Evolutionary conservation across 2,888 invertebrate genomes (phyloP), one percentile per base, ranked within the genome.

Genomic region (Clitarchus hookeri): DNA sequence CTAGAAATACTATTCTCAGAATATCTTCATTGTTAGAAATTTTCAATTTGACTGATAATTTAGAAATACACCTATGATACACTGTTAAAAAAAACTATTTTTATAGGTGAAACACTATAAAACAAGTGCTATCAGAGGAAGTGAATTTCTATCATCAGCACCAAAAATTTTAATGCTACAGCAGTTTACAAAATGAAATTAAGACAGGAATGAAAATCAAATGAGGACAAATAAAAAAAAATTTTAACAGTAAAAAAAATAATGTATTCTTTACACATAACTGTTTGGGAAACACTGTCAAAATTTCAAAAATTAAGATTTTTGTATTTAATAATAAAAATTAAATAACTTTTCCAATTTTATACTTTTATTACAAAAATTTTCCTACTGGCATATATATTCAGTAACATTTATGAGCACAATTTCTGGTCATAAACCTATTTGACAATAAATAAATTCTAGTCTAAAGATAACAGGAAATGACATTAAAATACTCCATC

Each of bases 401-500:
- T 65, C 16, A 65, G 23, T n/a, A 65, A 87, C 85, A 87, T 87
- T 87, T 85, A 87, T 87, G 87, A 84, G 65, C 65, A 65, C 65
- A 65, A 65, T 65, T 65, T 65, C 65, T 65, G 65, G 65, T 65
- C 65, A 65, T n/a, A 65, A 65, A 65, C 65, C 65, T 65, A 65
- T 65, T 65, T 65, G 65, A 65, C 16, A 23, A 23, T 65, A 65
- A 65, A 65, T 65, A 65, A 65, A 65, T 19, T 65, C 65, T 65
- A 65, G 65, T 65, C 65, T 65, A 65, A 65, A 65, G 65, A 48
- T 65, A 65, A 65, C 65, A 65, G 65, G n/a, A 65, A 65, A 78
- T 54, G 78, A 85, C 83, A 86, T 79, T 84, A 53, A 87, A 87
- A 87, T 84, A 87, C 87, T 84, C 87, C 86, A 86, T 86, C 86